Base-by-base conservation (phyloP, 2,888 invertebrate species). In the Drosophila borborema region DNA sequence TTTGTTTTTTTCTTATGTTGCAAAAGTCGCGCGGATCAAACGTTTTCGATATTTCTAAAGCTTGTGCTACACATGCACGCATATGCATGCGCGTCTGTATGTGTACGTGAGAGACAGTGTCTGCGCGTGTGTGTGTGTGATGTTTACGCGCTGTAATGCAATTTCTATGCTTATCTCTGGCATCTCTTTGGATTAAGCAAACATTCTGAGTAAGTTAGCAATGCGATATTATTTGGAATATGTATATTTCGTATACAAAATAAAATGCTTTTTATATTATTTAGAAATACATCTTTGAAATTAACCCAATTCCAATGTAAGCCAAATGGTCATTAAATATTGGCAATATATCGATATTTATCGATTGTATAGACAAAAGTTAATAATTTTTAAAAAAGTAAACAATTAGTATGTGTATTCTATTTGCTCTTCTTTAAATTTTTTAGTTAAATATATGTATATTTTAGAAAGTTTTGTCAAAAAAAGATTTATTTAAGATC, bases 1-100 rank as follows among this genome's bases (percentile, higher is more conserved):
- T 14, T 34, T 36, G 43, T 8, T 36, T 28, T n/a, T 63, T 72
- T 49, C 31, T 36, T 34, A 54, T 69, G 58, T 56, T 41, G 31
- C 51, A 16, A 46, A 53, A 62, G 20, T 46, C 23, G 36, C 48
- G 43, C 49, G 49, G 14, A 74, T 56, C 55, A 45, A 38, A 38
- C 31, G 10, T 28, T 38, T 67, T 51, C 53, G 40, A 61, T 34
- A 58, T 20, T 45, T 34, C 10, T 8, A 36, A 45, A 45, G 34
- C 34, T 45, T 14, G 34, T 41, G 28, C 55, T 48, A n/a, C n/a
- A 5, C 48, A 48, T 28, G 31, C 49, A 31, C n/a, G n/a, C 31
- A 49, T 43, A 14, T 16, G 45, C n/a, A 45, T 45, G 43, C 38
- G 40, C 28, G 34, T 31, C 40, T 41, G 45, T 61, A 58, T 14